Percentiles rank a stretch among this genome's conserved stretches.
Evolutionary conservation across 1,140 invertebrate genomes (phyloP).

Genomic region (Monomorium pharaonis): DNA sequence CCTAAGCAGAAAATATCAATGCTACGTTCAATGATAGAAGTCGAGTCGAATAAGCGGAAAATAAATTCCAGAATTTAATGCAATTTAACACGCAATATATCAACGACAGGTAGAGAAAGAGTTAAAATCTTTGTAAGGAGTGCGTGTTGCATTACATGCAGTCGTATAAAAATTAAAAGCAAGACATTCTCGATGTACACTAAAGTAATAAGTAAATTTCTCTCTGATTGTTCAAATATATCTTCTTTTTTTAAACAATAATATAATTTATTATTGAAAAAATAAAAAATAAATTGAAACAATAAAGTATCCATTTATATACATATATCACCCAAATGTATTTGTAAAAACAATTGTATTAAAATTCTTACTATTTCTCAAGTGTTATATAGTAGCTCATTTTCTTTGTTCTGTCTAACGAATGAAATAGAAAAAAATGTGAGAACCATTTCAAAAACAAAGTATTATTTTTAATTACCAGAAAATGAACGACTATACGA

Average conservation of each 20-base stretch:
- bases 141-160: background rate
- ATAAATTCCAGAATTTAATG: constrained; percentile 21
- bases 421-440: background rate
- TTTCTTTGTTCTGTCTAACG: background rate
- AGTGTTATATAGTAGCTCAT: background rate
- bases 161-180: constrained; percentile 4
- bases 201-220: background rate
- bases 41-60: constrained; percentile 16
- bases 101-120: background rate
- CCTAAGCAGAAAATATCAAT: constrained; percentile 37
- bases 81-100: constrained; percentile 29
- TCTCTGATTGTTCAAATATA: background rate
- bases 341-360: background rate
- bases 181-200: background rate
- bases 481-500: background rate
- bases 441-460: background rate
- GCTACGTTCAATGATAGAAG: background rate
- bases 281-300: background rate
- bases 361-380: background rate
- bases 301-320: background rate
- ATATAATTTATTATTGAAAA: background rate
- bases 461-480: background rate
- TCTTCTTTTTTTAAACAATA: background rate
- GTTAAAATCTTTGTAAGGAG: background rate
- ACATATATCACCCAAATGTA: background rate